phyloP scores from a whole-genome alignment of 2,797 vertebrate genomes.

The Anguilla marmorata region DNA sequence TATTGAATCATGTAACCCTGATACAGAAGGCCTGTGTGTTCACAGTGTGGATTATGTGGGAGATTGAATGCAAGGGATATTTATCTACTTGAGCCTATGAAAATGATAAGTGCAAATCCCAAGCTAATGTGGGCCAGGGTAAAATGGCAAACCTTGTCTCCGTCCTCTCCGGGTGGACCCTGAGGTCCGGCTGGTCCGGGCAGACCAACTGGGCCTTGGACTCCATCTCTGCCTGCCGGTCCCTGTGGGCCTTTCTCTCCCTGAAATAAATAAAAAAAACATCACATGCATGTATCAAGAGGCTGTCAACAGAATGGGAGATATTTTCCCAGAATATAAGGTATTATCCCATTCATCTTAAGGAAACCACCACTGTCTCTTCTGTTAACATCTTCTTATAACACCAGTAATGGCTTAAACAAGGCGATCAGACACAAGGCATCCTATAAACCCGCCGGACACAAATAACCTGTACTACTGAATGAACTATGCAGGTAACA shows the following conservation, averaged over 20 bases:
- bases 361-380: neutral
- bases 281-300: neutral
- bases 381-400: neutral
- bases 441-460: neutral
- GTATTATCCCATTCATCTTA: neutral
- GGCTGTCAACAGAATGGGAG: neutral
- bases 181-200: conserved; percentile 93
- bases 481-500: neutral
- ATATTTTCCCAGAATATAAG: neutral
- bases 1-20: neutral
- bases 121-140: neutral
- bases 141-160: conserved; percentile 86
- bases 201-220: conserved; percentile 95
- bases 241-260: conserved; percentile 97
- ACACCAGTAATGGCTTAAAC: neutral
- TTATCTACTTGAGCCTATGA: neutral
- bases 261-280: conserved; percentile 60
- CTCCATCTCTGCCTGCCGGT: conserved; percentile 92
- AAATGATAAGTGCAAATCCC: no score
- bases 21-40: conserved; percentile 54
- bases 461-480: neutral
- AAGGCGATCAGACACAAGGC: neutral
- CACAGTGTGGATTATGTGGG: conserved; percentile 37
- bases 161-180: conserved; percentile 95
- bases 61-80: conserved; percentile 47